Percentiles rank a stretch among this genome's conserved stretches.
phyloP scores from a whole-genome alignment of 1,140 invertebrate genomes.

The Cyrtorhinus lividipennis region DNA sequence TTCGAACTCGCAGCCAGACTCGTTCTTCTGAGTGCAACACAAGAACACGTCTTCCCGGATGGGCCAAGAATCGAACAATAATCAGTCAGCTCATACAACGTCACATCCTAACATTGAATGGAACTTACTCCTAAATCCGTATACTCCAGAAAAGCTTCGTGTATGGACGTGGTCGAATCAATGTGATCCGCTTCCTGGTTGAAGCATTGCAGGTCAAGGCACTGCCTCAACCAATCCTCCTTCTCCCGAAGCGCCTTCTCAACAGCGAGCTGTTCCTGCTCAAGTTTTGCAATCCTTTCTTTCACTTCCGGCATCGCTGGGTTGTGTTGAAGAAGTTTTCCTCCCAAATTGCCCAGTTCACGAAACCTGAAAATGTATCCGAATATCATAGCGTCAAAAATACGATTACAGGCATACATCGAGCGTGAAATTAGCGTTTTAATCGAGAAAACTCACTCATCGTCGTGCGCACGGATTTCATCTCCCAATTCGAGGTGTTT shows the following conservation, averaged over 20 bases:
- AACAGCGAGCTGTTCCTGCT: constrained; percentile 60
- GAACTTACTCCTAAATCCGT: constrained; percentile 67
- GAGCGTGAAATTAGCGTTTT: no score
- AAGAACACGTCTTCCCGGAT: no score
- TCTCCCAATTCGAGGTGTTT: constrained; percentile 80
- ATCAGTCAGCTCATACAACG: no score
- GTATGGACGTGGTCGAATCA: constrained; percentile 84
- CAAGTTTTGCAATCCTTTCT: constrained; percentile 55
- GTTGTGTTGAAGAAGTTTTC: constrained; percentile 54
- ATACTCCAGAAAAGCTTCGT: constrained; percentile 86
- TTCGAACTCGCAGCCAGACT: no score
- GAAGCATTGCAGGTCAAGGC: constrained; percentile 75
- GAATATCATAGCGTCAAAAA: neutral
- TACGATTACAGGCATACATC: no score
- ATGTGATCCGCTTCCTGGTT: constrained; percentile 95
- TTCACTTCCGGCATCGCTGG: constrained; percentile 49
- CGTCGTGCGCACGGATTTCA: constrained; percentile 80
- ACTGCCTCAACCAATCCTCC: constrained; percentile 66
- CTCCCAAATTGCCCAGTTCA: constrained; percentile 61
- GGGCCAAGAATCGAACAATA: no score
- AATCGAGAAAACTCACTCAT: constrained; percentile 46
- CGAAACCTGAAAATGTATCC: constrained; percentile 40
- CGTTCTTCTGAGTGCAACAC: no score
- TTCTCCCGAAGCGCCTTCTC: constrained; percentile 66
- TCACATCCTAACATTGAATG: no score